phyloP scores from a whole-genome alignment of 2,113 vertebrate species.

The Poicephalus gulielmi region DNA sequence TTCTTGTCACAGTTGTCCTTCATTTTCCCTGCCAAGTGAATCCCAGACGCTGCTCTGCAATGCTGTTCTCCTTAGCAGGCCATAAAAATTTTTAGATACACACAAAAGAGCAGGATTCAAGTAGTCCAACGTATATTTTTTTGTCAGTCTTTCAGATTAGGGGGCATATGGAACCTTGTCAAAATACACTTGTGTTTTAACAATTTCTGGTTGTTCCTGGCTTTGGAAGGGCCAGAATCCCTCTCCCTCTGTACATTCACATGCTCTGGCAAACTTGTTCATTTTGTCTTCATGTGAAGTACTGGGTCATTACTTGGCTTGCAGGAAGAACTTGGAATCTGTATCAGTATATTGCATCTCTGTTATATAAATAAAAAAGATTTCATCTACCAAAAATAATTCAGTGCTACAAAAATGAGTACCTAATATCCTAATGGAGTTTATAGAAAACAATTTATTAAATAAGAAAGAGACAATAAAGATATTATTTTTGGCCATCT shows the following conservation, averaged over 20 bases:
- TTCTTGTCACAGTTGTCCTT: background rate
- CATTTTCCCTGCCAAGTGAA: background rate
- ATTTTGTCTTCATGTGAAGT: background rate
- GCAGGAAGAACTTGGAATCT: background rate
- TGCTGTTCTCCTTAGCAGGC: background rate
- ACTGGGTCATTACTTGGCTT: background rate
- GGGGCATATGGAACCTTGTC: background rate
- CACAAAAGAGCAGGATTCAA: background rate
- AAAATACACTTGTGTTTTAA: background rate
- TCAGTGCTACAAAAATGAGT: background rate
- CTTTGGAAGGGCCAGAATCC: background rate
- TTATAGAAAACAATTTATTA: slow-evolving; percentile 31
- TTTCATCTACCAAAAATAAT: background rate
- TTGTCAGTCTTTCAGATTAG: background rate
- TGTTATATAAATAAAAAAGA: slow-evolving; percentile 1
- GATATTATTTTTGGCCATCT: slow-evolving; percentile 21
- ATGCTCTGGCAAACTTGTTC: background rate
- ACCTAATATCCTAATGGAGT: slow-evolving; percentile 39
- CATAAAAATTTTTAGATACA: background rate
- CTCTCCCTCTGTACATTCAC: background rate
- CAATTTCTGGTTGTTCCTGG: background rate
- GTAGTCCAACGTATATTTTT: background rate
- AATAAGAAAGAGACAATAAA: slow-evolving; percentile 21
- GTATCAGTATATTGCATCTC: background rate
- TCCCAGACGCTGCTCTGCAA: background rate